Evolutionary conservation across 2,113 vertebrate species (phyloP), one percentile per base, ranked within the genome.

Genomic region (Alosa alosa): DNA sequence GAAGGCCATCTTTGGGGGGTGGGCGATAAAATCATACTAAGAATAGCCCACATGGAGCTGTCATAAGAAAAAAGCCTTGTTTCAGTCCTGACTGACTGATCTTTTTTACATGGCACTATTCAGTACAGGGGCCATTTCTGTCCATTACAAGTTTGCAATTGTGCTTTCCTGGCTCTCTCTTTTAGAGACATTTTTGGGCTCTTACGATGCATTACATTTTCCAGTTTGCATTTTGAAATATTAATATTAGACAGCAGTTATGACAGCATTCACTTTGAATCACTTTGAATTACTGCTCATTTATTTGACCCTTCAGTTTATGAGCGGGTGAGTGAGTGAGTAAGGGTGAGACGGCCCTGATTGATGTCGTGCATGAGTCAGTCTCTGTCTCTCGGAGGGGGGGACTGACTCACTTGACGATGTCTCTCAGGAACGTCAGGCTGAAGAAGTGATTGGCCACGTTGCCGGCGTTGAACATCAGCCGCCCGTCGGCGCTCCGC

Each of bases 401-500:
- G 36, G 25, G 72, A 0, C 4, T 6, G 41, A 92, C 97, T 90
- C 96, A 99, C 98, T 95, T 93, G 82, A 99, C 97, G 0, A 99
- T 82, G 0, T 98, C 96, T 91, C 93, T 95, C 81, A 99, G 96
- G 91, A 99, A 99, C 2, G 95, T 85, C 0, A 98, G 92, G 10
- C 94, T 96, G 94, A 99, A 99, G 94, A 96, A 99, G 91, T 99
- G 98, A 90, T 99, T 99, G 90, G 97, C 97, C 0, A 99, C 96
- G 88, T 99, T 99, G 68, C 96, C 98, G 0, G 98, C 95, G 0
- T 95, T 99, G 93, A 99, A 99, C 91, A 97, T 93, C 83, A 99
- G 95, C 1, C 97, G 96, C 0, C 98, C 98, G 0, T 99, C 97
- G 0, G 90, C 0, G 85, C 95, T 94, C 9, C 98, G 96, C 57